Percentiles rank a stretch among this genome's conserved stretches.
Evolutionary conservation across 2,113 vertebrate genomes (phyloP).

Genomic region (Nipponia nippon): DNA sequence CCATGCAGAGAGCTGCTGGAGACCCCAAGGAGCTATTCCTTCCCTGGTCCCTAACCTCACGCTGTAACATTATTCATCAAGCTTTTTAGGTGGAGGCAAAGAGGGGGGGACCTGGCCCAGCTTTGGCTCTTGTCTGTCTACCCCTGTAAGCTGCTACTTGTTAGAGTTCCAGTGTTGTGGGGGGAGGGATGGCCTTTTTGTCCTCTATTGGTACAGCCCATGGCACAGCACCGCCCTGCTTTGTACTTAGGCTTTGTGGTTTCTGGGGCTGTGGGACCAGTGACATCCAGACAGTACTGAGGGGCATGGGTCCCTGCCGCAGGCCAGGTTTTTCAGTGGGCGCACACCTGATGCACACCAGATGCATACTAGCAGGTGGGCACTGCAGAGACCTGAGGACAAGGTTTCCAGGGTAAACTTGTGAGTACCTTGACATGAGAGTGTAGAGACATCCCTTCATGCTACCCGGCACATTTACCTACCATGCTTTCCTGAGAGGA

Average conservation of each 20-base stretch:
- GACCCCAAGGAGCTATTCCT: neutral
- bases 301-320: rapidly evolving
- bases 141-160: neutral
- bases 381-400: rapidly evolving
- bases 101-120: rapidly evolving
- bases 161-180: neutral
- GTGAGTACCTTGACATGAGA: neutral
- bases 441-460: neutral
- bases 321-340: neutral
- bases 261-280: neutral
- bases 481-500: neutral
- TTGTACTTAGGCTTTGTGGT: neutral
- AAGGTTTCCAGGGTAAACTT: neutral
- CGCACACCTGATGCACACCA: neutral
- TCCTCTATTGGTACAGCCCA: neutral
- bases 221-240: neutral
- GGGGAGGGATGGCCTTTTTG: neutral
- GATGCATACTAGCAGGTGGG: neutral
- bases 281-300: neutral
- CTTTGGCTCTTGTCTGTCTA: neutral
- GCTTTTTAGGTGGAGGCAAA: neutral
- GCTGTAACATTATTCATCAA: neutral
- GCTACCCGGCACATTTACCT: neutral
- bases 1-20: neutral
- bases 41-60: neutral